A percentile compares a stretch with the other conserved stretches of the same genome.
phyloP scores from a whole-genome alignment of 2,113 vertebrate genomes.

The Myanophis thanlyinensis region DNA sequence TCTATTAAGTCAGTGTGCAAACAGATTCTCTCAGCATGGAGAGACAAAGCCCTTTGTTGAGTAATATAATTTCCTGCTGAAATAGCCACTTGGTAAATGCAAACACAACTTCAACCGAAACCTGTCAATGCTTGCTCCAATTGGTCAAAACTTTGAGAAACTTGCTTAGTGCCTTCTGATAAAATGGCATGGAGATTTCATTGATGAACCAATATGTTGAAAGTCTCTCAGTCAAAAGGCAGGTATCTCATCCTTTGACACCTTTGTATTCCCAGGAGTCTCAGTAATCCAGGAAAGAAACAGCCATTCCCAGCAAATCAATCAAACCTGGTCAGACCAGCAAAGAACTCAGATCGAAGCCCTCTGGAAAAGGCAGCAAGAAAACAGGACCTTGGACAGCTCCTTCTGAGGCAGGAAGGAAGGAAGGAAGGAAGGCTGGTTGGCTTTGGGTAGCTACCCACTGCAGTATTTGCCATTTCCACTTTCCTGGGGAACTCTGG shows the following conservation, averaged over 20 bases:
- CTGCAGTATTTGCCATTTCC: not conserved
- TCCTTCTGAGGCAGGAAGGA: not conserved
- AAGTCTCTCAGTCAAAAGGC: not conserved
- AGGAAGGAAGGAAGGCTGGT: not conserved
- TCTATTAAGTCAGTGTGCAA: not conserved
- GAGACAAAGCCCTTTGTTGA: not conserved
- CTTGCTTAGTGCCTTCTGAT: not conserved
- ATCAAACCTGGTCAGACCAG: not conserved
- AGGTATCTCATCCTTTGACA: not conserved
- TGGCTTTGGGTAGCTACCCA: not conserved
- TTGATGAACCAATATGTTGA: not conserved
- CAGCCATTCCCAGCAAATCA: not conserved
- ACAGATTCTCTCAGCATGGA: not conserved
- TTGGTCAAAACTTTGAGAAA: not conserved
- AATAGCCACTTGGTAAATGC: not conserved
- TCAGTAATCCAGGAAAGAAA: not conserved
- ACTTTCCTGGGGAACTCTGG: not conserved
- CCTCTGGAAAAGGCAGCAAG: not conserved
- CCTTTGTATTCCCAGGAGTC: not conserved
- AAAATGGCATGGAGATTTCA: not conserved
- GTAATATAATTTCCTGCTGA: not conserved
- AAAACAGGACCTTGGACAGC: not conserved
- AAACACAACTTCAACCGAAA: not conserved
- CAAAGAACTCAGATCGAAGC: not conserved
- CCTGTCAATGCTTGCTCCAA: not conserved